A percentile compares a stretch with the other conserved stretches of the same genome.
Conservation (phyloP, 1,140 invertebrate species). For the Matsumurasca onukii region DNA sequence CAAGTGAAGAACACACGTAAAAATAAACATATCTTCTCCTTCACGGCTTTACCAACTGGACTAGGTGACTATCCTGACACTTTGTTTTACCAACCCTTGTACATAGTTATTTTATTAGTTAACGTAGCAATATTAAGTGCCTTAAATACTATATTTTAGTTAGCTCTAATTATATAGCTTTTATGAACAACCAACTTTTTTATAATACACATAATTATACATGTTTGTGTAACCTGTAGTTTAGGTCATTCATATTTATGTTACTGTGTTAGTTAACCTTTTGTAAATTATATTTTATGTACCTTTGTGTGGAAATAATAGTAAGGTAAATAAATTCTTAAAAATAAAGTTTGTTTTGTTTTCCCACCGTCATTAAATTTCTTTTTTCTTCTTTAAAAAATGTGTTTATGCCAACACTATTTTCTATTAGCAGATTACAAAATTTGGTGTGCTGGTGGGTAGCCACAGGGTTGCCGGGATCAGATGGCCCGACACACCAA, state of each 20-base stretch:
- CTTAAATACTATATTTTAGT: constrained; percentile 4
- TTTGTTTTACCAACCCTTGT: no score
- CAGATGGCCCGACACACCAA: no score
- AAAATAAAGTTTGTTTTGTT: no score
- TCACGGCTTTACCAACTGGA: no score
- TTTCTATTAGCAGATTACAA: no score
- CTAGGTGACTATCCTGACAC: no score
- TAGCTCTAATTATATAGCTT: not conserved
- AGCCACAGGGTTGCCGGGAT: no score
- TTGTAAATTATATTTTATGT: constrained; percentile 23
- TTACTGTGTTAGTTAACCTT: not conserved
- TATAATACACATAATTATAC: not conserved
- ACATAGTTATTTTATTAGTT: constrained; percentile 20
- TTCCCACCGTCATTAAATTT: no score
- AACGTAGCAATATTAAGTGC: not conserved
- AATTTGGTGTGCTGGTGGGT: not conserved
- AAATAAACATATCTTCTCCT: no score
- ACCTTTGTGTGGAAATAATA: not conserved
- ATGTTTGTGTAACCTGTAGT: not conserved
- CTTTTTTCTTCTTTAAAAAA: no score
- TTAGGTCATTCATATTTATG: constrained; percentile 8
- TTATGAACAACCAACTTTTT: not conserved
- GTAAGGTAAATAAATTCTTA: not conserved
- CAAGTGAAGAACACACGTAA: no score
- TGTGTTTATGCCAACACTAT: no score